These are phyloP conservation scores for Eurytoma californica DNA, from an alignment of 2,888 invertebrate genomes.

Conservation along the genomic window DNA sequence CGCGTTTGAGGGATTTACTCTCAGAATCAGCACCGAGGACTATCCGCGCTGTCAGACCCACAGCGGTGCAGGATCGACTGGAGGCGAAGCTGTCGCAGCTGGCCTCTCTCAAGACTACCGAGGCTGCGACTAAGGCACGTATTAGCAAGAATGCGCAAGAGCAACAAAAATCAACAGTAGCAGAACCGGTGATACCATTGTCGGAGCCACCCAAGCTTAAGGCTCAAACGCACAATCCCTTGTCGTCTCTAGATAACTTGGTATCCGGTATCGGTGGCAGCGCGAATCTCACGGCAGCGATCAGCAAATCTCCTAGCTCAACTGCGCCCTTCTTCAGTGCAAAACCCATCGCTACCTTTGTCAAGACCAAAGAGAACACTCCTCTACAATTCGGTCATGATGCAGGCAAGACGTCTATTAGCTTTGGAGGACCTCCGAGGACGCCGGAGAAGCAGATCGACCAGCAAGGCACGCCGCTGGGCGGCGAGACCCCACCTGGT, in stretches of 20 bases:
- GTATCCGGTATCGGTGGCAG: slow-evolving; percentile 67
- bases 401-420: slow-evolving; percentile 43
- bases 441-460: background rate
- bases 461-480: background rate
- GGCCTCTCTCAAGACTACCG: slow-evolving; percentile 57
- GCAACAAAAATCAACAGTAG: background rate
- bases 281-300: background rate
- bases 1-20: slow-evolving; percentile 65
- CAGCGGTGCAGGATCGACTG: slow-evolving; percentile 68
- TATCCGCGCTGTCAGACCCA: slow-evolving; percentile 67
- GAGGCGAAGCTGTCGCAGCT: slow-evolving; percentile 69
- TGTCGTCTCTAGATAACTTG: slow-evolving; percentile 70
- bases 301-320: slow-evolving; percentile 30
- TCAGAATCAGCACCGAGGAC: slow-evolving; percentile 63
- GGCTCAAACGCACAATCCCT: slow-evolving; percentile 62
- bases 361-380: slow-evolving; percentile 40
- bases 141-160: slow-evolving; percentile 51
- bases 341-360: background rate
- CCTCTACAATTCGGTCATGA: slow-evolving; percentile 9
- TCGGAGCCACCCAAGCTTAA: slow-evolving; percentile 21
- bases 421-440: slow-evolving; percentile 43
- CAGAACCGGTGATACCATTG: slow-evolving; percentile 42
- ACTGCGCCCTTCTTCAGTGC: background rate
- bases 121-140: background rate
- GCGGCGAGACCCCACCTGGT: background rate